Evolutionary conservation across 2,113 vertebrate species (phyloP).

Genomic region (Anhinga anhinga): DNA sequence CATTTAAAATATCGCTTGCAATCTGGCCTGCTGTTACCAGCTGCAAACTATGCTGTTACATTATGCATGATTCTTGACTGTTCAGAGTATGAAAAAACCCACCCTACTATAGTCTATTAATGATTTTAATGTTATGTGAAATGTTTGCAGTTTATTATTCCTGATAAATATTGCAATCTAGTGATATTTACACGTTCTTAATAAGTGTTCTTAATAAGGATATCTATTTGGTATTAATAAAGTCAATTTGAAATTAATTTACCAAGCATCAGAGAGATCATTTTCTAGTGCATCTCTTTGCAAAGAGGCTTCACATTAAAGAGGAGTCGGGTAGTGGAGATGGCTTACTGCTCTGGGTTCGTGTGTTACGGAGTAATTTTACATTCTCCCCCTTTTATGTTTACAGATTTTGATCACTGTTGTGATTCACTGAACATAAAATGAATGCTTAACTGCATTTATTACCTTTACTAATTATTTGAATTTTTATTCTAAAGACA

Average conservation of each 20-base stretch:
- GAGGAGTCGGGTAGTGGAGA: not conserved
- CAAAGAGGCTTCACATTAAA: not conserved
- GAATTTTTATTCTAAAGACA: not conserved
- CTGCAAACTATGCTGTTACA: constrained; percentile 59
- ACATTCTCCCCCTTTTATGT: not conserved
- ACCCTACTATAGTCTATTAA: not conserved
- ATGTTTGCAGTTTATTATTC: constrained; percentile 33
- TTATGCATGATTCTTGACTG: constrained; percentile 71
- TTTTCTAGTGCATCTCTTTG: not conserved
- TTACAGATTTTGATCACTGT: not conserved
- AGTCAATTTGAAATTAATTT: constrained; percentile 46
- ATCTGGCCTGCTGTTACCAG: constrained; percentile 66
- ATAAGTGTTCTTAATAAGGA: not conserved
- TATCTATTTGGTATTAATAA: constrained; percentile 10
- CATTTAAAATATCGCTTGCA: constrained; percentile 52
- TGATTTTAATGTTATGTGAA: constrained; percentile 8
- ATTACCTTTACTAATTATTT: not conserved
- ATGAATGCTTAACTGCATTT: not conserved
- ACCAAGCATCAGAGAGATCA: not conserved
- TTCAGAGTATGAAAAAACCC: not conserved
- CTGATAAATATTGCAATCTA: constrained; percentile 48
- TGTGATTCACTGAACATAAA: not conserved
- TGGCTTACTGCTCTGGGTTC: not conserved
- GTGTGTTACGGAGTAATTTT: not conserved
- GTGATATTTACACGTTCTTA: constrained; percentile 43